A percentile compares a stretch with the other conserved stretches of the same genome.
phyloP scores from a whole-genome alignment of 2,797 vertebrate genomes.

The Fundulus diaphanus region DNA sequence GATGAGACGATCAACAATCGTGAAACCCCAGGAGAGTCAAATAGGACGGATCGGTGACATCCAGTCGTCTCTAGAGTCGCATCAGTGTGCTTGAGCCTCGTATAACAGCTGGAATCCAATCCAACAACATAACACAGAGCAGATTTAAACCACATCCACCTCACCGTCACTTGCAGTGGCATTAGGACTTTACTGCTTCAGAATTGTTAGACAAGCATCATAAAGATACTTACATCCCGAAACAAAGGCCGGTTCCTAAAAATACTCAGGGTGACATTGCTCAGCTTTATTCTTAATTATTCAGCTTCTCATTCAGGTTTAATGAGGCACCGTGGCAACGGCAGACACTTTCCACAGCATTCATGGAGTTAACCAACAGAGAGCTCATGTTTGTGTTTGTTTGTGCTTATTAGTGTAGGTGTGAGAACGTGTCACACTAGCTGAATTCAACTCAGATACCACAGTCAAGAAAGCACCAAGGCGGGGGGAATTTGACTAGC shows the following conservation, averaged over 20 bases:
- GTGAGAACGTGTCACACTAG: conserved; percentile 3
- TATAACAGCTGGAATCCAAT: conserved; percentile 13
- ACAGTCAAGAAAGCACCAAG: conserved; percentile 10
- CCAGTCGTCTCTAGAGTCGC: conserved; percentile 3
- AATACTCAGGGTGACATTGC: conserved; percentile 49
- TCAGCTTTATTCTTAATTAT: conserved; percentile 72
- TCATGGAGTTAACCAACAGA: conserved; percentile 42
- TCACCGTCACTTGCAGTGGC: neutral
- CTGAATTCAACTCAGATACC: conserved; percentile 21
- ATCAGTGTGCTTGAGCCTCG: neutral
- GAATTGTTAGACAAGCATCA: neutral
- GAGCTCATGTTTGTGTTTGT: conserved; percentile 25
- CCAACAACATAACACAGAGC: neutral
- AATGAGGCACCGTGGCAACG: conserved; percentile 57
- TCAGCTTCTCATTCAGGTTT: conserved; percentile 69
- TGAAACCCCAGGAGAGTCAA: conserved; percentile 30
- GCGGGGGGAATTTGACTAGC: conserved; percentile 8
- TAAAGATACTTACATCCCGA: conserved; percentile 3
- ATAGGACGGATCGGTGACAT: conserved; percentile 7
- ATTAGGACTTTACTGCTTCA: neutral
- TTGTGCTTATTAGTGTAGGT: conserved; percentile 32
- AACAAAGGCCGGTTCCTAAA: conserved; percentile 14
- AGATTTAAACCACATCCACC: conserved; percentile 35
- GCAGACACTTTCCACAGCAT: conserved; percentile 42
- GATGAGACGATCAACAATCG: neutral